Base-by-base conservation (phyloP, 2,888 invertebrate species). In the Ormyrus rosae region DNA sequence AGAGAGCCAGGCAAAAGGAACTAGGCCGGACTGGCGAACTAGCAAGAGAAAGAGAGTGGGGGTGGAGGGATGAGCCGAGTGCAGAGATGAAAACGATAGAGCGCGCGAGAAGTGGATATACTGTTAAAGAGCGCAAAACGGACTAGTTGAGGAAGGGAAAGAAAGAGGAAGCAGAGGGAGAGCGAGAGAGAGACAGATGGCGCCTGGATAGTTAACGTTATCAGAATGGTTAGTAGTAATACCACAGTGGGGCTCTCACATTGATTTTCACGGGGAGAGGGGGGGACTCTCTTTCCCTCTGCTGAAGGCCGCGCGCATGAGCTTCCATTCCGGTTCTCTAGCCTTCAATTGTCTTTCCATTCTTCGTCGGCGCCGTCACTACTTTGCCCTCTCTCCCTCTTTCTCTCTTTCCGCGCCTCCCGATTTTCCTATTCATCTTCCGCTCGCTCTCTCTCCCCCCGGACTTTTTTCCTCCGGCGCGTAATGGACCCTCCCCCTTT, bases 251-350 rank as follows among this genome's bases (percentile, higher is more conserved):
- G 79, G 83, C 60, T 61, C 84, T 85, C 86, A 84, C 88, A 88
- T 88, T 85, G 88, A 88, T 88, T 88, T 88, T 88, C 85, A 83
- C 83, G 79, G 82, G 84, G 85, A 85, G 83, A 84, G 84, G 83
- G 85, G 11, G 10, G 63, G 45, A 19, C 19, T 19, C 19, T 19
- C 19, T 19, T 19, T 19, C 19, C 19, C 19, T 19, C 19, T 19
- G 19, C 19, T 19, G 19, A 19, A 19, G 19, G 19, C 19, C 19
- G 7, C 70, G 58, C 60, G 19, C 7, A 7, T 19, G 6, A 46
- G 45, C 84, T 71, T 71, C 63, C 68, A 73, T 82, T 82, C 19
- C 19, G 19, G 19, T 19, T 63, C 58, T 13, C 34, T 13, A 53
- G 19, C 19, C 9, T 68, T 53, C 51, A 13, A 65, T 65, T 51